phyloP scores from a whole-genome alignment of 2,113 vertebrate genomes.

The Boulengeromyrus knoepffleri region DNA sequence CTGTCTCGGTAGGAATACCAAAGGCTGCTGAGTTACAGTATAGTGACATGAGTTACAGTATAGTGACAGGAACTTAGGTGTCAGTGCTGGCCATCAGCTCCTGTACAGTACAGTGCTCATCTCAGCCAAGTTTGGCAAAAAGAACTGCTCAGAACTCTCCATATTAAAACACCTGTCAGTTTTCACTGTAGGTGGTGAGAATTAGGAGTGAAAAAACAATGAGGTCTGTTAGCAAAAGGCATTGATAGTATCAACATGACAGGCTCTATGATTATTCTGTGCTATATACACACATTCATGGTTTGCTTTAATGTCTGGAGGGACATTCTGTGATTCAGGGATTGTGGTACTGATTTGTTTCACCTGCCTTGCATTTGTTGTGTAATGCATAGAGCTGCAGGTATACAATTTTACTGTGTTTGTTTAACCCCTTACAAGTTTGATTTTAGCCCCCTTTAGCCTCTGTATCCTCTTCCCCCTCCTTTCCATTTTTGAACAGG shows the following conservation, averaged over 20 bases:
- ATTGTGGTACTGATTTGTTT: not conserved
- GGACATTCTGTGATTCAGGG: not conserved
- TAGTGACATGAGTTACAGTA: not conserved
- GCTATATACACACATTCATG: not conserved
- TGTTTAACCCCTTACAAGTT: not conserved
- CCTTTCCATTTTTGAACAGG: not conserved
- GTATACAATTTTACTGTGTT: not conserved
- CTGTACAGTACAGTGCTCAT: not conserved
- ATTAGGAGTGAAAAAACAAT: not conserved
- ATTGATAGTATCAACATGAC: not conserved
- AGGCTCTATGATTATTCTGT: not conserved
- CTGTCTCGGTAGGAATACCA: not conserved
- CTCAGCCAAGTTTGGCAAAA: not conserved
- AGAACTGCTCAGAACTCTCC: not conserved
- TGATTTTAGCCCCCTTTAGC: not conserved
- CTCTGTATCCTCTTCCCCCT: not conserved
- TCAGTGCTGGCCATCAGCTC: not conserved
- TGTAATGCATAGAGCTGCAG: not conserved
- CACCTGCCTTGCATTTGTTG: not conserved
- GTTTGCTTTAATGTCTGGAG: not conserved
- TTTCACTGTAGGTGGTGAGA: not conserved
- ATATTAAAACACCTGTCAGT: not conserved
- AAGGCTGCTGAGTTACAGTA: not conserved
- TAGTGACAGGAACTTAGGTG: not conserved
- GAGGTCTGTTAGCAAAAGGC: not conserved